These are phyloP conservation scores for Pholis gunnellus DNA, from an alignment of 2,113 vertebrate species.

Conservation along the genomic window DNA sequence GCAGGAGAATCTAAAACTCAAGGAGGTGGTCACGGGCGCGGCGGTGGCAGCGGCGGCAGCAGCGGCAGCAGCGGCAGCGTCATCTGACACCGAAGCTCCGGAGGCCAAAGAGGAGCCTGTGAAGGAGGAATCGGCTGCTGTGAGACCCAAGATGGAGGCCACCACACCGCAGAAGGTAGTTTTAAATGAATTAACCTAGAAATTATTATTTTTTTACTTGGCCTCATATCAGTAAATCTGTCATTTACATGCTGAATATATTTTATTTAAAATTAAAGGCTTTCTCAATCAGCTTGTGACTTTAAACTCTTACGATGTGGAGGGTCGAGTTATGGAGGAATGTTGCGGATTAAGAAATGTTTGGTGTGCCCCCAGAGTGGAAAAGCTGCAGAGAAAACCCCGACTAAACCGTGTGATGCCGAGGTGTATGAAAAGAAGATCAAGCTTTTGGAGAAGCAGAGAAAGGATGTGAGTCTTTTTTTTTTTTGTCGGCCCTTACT, in stretches of 20 bases:
- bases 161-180: slow-evolving; percentile 88
- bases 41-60: slow-evolving; percentile 35
- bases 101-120: slow-evolving; percentile 77
- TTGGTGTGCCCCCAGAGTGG: slow-evolving; percentile 72
- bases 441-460: slow-evolving; percentile 96
- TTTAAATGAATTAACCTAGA: background rate
- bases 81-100: slow-evolving; percentile 75
- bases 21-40: slow-evolving; percentile 87
- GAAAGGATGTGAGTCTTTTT: slow-evolving; percentile 89
- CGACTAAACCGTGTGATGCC: slow-evolving; percentile 79
- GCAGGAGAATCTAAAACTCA: slow-evolving; percentile 94
- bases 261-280: background rate
- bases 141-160: slow-evolving; percentile 81
- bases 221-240: background rate
- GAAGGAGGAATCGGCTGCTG: slow-evolving; percentile 73
- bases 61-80: slow-evolving; percentile 45
- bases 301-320: background rate
- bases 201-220: background rate
- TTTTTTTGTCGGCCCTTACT: slow-evolving; percentile 27
- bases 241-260: background rate
- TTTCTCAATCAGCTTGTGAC: slow-evolving; percentile 1
- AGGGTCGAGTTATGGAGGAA: slow-evolving; percentile 13
- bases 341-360: slow-evolving; percentile 53
- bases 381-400: slow-evolving; percentile 83
- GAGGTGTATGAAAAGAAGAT: slow-evolving; percentile 93